Evolutionary conservation across 2,113 vertebrate species (phyloP).

Genomic region (Chaetura pelagica): DNA sequence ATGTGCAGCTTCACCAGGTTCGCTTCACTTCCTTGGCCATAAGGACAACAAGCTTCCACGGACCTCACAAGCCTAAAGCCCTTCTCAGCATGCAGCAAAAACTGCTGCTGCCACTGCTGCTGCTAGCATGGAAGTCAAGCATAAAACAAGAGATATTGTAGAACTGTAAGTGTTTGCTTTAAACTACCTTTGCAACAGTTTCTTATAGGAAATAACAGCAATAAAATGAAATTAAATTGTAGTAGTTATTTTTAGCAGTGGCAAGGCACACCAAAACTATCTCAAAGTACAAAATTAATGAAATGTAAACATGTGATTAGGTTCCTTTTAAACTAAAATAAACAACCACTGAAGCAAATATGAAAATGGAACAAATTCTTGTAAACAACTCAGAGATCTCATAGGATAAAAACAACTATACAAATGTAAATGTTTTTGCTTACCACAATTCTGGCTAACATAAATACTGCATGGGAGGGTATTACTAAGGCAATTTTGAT

Average conservation of each 20-base stretch:
- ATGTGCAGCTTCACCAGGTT: not conserved
- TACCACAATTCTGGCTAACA: not conserved
- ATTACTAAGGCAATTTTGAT: not conserved
- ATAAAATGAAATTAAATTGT: not conserved
- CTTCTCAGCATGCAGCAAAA: not conserved
- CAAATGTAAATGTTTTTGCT: not conserved
- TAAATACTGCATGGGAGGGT: not conserved
- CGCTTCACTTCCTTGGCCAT: too few species aligned
- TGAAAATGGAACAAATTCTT: not conserved
- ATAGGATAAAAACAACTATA: not conserved
- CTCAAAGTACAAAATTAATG: not conserved
- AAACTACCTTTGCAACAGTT: not conserved
- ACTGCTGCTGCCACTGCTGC: not conserved
- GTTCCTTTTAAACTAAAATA: not conserved
- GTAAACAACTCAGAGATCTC: not conserved
- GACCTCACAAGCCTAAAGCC: fast-evolving
- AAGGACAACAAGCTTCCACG: not conserved
- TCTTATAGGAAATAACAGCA: not conserved
- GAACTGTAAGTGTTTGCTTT: not conserved
- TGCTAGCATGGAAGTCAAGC: not conserved
- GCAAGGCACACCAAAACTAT: not conserved
- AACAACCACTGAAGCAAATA: not conserved
- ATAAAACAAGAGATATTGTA: not conserved
- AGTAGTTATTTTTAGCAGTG: not conserved
- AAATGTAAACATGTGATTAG: not conserved